Conservation (phyloP, 2,113 vertebrate species). For the Eclectus roratus region DNA sequence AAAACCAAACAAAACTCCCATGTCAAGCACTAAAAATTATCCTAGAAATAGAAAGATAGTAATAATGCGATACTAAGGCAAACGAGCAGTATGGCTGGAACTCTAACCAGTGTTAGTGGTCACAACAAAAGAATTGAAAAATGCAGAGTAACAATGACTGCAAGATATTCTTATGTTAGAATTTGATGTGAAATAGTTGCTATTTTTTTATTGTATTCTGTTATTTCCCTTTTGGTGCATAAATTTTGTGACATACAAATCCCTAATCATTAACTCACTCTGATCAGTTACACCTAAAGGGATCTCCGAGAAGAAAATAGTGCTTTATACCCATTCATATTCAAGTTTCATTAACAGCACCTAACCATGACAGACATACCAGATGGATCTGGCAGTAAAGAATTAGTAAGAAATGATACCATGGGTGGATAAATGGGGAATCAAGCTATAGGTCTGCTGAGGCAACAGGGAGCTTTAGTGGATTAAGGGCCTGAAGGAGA, state of each 20-base stretch:
- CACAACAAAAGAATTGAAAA: background rate
- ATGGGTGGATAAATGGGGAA: background rate
- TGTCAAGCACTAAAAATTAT: background rate
- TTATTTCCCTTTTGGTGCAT: background rate
- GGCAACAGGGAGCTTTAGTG: background rate
- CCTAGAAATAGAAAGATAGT: background rate
- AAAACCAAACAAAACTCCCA: fast-evolving
- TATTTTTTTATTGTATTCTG: background rate
- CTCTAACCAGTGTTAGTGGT: background rate
- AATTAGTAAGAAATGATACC: background rate
- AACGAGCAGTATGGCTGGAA: background rate
- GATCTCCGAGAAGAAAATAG: background rate
- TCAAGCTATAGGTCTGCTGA: background rate
- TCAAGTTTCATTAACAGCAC: background rate
- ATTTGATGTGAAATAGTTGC: background rate
- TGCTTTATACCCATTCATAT: background rate
- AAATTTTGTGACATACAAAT: background rate
- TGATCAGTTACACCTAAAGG: background rate
- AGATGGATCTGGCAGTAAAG: background rate
- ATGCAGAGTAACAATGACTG: background rate
- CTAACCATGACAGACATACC: background rate
- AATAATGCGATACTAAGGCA: background rate
- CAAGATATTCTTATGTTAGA: background rate
- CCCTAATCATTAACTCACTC: background rate
- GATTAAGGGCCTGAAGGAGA: background rate